A percentile compares a stretch with the other conserved stretches of the same genome.
These are phyloP conservation scores for Eumacrocentrus americanus DNA, from an alignment of 2,888 invertebrate species.

Conservation along the genomic window DNA sequence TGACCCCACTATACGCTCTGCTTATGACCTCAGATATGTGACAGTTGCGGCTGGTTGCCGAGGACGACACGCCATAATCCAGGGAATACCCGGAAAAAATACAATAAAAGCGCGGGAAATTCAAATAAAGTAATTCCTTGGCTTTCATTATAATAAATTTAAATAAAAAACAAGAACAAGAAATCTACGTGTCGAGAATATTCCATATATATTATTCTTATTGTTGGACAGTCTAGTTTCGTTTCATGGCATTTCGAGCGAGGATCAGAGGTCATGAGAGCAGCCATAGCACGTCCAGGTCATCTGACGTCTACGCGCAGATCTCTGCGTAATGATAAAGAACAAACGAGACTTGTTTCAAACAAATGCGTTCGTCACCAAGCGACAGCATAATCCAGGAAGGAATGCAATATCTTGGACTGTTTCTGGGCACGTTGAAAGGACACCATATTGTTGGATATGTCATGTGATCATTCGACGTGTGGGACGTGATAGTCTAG, in stretches of 20 bases:
- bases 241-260: constrained; percentile 53
- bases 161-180: constrained; percentile 55
- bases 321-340: constrained; percentile 52
- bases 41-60: neutral
- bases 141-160: constrained; percentile 41
- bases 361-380: too few species aligned
- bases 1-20: constrained; percentile 35
- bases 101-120: neutral
- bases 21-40: constrained; percentile 31
- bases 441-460: neutral
- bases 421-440: neutral
- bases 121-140: constrained; percentile 6
- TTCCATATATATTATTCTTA: constrained; percentile 27
- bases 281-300: constrained; percentile 17
- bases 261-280: constrained; percentile 35
- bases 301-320: constrained; percentile 34
- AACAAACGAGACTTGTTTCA: constrained; percentile 34
- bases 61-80: neutral
- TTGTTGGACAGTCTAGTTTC: constrained; percentile 42
- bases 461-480: neutral
- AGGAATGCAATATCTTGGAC: constrained; percentile 3
- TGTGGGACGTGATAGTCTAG: neutral
- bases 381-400: neutral
- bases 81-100: neutral
- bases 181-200: constrained; percentile 55